Conservation (phyloP, 2,113 vertebrate genomes). For the Poeciliopsis prolifica region DNA sequence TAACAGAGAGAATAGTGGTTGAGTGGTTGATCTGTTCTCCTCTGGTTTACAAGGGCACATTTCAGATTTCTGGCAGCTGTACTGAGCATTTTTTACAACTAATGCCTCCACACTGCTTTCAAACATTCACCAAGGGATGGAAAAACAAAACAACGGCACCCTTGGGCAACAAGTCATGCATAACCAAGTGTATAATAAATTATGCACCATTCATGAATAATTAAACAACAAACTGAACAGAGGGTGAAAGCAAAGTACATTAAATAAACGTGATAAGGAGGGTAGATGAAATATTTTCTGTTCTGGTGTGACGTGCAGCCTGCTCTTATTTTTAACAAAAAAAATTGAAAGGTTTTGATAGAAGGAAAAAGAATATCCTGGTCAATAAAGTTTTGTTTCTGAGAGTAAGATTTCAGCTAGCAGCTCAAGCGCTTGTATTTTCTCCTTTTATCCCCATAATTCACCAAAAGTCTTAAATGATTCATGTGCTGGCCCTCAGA, state of each 20-base stretch:
- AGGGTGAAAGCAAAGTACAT: constrained; percentile 47
- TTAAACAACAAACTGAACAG: constrained; percentile 59
- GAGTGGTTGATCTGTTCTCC: constrained; percentile 12
- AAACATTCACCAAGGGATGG: constrained; percentile 52
- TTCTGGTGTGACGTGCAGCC: constrained; percentile 1
- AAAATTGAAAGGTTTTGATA: background rate
- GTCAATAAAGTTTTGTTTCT: background rate
- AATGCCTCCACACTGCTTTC: constrained; percentile 39
- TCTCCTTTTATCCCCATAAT: background rate
- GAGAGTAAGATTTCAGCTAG: background rate
- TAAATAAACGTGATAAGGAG: constrained; percentile 49
- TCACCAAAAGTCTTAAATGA: background rate
- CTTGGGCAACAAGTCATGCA: constrained; percentile 61
- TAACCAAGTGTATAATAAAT: constrained; percentile 71
- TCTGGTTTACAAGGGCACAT: constrained; percentile 28
- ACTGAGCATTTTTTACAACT: constrained; percentile 36
- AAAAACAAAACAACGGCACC: constrained; percentile 64
- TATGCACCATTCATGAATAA: constrained; percentile 72
- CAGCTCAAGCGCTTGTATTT: background rate
- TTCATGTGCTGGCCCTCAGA: background rate
- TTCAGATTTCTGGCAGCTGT: constrained; percentile 22
- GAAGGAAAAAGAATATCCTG: background rate
- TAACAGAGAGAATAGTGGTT: background rate
- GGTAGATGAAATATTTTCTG: constrained; percentile 20
- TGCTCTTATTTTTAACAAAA: background rate